Evolutionary conservation across 2,888 invertebrate genomes (phyloP).

Genomic region (Pterostichus madidus): DNA sequence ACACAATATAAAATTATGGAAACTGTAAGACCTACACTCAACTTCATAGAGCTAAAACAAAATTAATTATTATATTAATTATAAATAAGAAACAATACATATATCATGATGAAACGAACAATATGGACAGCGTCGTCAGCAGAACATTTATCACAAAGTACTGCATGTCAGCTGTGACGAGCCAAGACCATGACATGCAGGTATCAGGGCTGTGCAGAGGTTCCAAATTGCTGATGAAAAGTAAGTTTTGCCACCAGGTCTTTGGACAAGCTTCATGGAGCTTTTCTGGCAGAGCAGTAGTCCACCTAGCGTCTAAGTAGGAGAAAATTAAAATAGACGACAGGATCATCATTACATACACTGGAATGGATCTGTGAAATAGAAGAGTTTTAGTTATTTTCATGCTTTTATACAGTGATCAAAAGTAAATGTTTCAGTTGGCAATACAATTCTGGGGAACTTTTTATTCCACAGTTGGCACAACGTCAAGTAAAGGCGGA

Average conservation of each 20-base stretch:
- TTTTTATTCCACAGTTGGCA: too few relatives aligned
- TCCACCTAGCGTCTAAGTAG: constrained; percentile 34
- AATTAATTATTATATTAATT: background rate
- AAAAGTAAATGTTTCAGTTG: too few relatives aligned
- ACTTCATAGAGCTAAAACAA: constrained; percentile 75
- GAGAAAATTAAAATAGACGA: constrained; percentile 46
- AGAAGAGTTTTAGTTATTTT: background rate
- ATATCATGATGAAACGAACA: background rate
- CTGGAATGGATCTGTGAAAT: constrained; percentile 19
- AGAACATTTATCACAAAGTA: constrained; percentile 22
- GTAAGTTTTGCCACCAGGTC: constrained; percentile 57
- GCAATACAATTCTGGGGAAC: too few relatives aligned
- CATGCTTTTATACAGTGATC: too few relatives aligned
- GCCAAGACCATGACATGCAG: constrained; percentile 78
- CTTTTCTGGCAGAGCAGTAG: constrained; percentile 23
- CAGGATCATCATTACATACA: constrained; percentile 18
- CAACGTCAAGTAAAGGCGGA: too few relatives aligned
- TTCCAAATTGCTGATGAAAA: constrained; percentile 70
- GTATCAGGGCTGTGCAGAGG: constrained; percentile 71
- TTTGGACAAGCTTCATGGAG: constrained; percentile 10
- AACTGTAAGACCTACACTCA: constrained; percentile 72
- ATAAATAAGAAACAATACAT: too few relatives aligned
- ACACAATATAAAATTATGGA: constrained; percentile 73
- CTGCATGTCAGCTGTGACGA: constrained; percentile 70
- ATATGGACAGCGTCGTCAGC: background rate